Evolutionary conservation across 2,888 invertebrate genomes (phyloP).

Genomic region (Germaria angustata): DNA sequence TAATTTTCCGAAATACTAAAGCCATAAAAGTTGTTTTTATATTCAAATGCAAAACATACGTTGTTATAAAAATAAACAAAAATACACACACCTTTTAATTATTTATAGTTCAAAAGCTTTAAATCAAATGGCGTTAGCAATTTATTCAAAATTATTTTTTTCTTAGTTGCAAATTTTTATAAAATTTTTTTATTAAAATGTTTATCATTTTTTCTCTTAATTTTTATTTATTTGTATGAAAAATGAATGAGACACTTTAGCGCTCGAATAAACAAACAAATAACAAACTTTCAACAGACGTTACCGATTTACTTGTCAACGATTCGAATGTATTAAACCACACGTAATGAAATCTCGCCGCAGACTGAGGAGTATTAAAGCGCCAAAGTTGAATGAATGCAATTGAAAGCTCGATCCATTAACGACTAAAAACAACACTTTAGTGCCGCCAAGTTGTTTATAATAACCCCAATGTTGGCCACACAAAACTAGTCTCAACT

Average conservation of each 20-base stretch:
- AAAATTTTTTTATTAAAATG: constrained; percentile 18
- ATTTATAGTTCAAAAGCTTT: background rate
- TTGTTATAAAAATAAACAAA: background rate
- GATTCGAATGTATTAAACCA: background rate
- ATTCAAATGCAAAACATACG: background rate
- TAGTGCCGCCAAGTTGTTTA: constrained; percentile 14
- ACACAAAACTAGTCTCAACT: background rate
- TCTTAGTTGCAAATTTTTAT: constrained; percentile 13
- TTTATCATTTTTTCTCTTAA: constrained; percentile 17
- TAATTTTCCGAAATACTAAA: background rate
- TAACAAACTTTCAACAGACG: constrained; percentile 16
- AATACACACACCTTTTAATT: constrained; percentile 47
- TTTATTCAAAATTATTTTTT: constrained; percentile 26
- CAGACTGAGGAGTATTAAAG: constrained; percentile 47
- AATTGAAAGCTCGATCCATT: constrained; percentile 50
- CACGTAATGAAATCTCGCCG: constrained; percentile 51
- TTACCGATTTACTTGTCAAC: constrained; percentile 18
- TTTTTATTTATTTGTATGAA: constrained; percentile 1
- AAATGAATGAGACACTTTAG: constrained; percentile 10
- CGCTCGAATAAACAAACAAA: background rate
- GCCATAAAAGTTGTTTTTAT: background rate
- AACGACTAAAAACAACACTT: constrained; percentile 9
- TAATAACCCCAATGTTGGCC: background rate
- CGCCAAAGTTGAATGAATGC: constrained; percentile 47
- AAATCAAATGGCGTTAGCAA: background rate